Conservation (phyloP, 2,797 vertebrate genomes). For the Anolis apletophallus region DNA sequence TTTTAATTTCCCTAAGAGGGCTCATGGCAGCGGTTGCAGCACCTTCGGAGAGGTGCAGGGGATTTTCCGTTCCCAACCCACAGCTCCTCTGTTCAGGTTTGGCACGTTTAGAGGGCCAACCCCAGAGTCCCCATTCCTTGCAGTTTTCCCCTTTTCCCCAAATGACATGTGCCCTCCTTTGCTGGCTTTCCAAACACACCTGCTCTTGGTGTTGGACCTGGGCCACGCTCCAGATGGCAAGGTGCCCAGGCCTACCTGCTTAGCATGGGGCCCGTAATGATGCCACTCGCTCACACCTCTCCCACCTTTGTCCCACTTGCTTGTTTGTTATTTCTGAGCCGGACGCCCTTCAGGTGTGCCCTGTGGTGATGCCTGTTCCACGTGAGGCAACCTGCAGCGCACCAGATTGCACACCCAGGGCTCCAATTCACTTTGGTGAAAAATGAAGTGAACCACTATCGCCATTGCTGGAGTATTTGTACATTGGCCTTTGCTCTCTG, state of each 20-base stretch:
- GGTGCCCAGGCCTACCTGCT: not conserved
- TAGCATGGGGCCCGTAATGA: not conserved
- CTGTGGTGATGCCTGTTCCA: not conserved
- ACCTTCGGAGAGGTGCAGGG: not conserved
- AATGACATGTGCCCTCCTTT: rapidly evolving
- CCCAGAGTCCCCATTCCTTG: too few species aligned
- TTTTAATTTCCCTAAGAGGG: conserved; percentile 53
- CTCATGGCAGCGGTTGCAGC: not conserved
- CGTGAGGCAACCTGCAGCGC: not conserved
- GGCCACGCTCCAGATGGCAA: conserved; percentile 17
- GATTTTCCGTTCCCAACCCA: rapidly evolving
- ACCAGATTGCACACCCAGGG: rapidly evolving
- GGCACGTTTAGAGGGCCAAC: rapidly evolving
- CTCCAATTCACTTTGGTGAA: too few species aligned
- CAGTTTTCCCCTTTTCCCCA: not conserved
- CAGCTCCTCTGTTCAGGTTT: rapidly evolving
- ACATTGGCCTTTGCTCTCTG: not conserved
- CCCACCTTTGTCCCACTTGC: not conserved
- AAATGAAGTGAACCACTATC: not conserved
- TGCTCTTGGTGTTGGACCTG: not conserved
- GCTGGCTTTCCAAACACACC: too few species aligned
- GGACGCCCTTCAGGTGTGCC: not conserved
- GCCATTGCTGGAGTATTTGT: too few species aligned
- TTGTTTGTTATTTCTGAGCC: not conserved
- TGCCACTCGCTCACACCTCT: not conserved